Evolutionary conservation across 2,888 invertebrate species (phyloP).

Genomic region (Plagodis dolabraria): DNA sequence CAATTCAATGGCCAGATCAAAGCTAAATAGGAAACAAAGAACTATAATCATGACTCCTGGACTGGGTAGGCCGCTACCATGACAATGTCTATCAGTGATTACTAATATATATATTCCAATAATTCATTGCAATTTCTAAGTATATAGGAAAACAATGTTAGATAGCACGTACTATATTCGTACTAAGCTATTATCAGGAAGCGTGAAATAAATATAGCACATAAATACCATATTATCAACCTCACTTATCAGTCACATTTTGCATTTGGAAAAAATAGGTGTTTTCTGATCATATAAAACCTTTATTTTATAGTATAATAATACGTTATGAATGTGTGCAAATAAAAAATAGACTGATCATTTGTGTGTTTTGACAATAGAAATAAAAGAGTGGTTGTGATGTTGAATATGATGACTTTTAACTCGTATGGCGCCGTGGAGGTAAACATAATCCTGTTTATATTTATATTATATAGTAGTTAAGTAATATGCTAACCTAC

Average conservation of each 20-base stretch:
- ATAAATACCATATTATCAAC: not conserved
- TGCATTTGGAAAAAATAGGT: conserved; percentile 16
- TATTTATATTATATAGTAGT: too few species aligned
- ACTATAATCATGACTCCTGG: too few species aligned
- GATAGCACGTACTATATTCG: conserved; percentile 3
- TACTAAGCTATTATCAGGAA: too few species aligned
- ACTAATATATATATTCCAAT: not conserved
- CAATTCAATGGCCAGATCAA: too few species aligned
- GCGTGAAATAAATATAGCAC: not conserved
- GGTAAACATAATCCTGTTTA: conserved; percentile 14
- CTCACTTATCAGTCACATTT: conserved; percentile 7
- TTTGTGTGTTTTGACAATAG: not conserved
- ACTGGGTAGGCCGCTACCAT: too few species aligned
- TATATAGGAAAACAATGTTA: not conserved
- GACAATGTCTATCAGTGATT: not conserved
- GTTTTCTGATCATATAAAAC: not conserved
- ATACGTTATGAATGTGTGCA: not conserved
- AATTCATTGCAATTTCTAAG: not conserved
- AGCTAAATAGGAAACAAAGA: too few species aligned
- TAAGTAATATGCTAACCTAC: too few species aligned
- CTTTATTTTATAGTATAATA: not conserved
- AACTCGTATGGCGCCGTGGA: conserved; percentile 27
- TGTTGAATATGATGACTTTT: conserved; percentile 20
- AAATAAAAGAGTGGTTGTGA: conserved; percentile 1
- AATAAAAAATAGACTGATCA: not conserved